phyloP scores from a whole-genome alignment of 1,140 invertebrate genomes.

The Phocides pigmalion region DNA sequence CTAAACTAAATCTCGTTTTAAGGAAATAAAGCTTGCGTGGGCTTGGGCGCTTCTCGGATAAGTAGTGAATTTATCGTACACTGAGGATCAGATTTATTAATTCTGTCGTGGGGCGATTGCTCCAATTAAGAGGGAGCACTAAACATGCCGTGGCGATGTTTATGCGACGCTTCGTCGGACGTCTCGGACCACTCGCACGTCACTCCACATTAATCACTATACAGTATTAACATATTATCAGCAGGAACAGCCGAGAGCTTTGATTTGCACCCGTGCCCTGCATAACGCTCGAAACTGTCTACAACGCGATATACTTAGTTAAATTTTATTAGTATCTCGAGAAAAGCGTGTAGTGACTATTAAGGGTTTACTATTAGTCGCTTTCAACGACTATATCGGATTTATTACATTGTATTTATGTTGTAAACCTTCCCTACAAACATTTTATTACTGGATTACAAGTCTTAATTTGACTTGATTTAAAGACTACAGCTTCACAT shows the following conservation, averaged over 20 bases:
- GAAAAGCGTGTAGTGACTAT: not conserved
- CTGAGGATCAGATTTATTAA: constrained; percentile 66
- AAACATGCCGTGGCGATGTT: constrained; percentile 62
- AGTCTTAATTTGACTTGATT: too few species aligned
- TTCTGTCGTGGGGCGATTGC: constrained; percentile 61
- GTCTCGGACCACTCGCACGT: constrained; percentile 46
- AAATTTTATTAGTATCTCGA: not conserved
- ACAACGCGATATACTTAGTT: not conserved
- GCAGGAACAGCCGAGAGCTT: constrained; percentile 8
- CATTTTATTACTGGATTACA: too few species aligned
- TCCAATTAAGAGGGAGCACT: constrained; percentile 67
- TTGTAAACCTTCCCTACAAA: too few species aligned
- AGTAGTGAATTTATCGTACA: constrained; percentile 55
- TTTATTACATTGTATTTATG: not conserved
- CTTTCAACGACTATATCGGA: not conserved
- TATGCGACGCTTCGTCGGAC: constrained; percentile 48
- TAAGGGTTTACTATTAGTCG: not conserved
- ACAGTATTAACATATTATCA: constrained; percentile 30
- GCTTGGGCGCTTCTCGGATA: constrained; percentile 44
- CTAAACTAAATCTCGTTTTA: constrained; percentile 8
- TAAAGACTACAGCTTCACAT: too few species aligned
- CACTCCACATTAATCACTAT: constrained; percentile 38
- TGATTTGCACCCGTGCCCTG: constrained; percentile 16
- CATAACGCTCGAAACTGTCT: constrained; percentile 4
- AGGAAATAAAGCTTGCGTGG: constrained; percentile 35